Percentiles rank a stretch among this genome's conserved stretches.
Conservation (phyloP, 2,888 invertebrate species). For the Herminia tarsipennalis region DNA sequence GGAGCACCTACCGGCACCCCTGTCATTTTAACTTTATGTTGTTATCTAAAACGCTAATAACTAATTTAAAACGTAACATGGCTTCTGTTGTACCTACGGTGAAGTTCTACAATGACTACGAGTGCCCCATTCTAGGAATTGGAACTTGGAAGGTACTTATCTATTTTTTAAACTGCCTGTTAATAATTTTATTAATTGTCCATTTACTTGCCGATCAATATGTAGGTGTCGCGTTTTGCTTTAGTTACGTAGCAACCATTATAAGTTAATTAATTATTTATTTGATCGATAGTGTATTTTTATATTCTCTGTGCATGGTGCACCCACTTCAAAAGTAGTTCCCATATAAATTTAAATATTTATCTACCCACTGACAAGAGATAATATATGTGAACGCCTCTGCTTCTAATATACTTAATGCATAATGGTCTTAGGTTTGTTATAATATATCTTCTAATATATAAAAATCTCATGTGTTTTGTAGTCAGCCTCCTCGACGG, state of each 20-base stretch:
- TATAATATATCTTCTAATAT: no score
- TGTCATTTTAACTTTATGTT: background rate
- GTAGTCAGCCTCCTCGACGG: no score
- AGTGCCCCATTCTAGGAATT: slow-evolving; percentile 90
- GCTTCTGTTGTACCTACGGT: slow-evolving; percentile 78
- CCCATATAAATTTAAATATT: no score
- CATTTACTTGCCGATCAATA: background rate
- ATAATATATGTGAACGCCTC: no score
- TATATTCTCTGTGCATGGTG: no score
- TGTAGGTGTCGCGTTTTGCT: background rate
- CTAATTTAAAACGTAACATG: slow-evolving; percentile 50
- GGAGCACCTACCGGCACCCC: no score
- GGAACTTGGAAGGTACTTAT: slow-evolving; percentile 91
- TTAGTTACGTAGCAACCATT: background rate
- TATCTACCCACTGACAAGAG: no score
- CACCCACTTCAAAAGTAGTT: no score
- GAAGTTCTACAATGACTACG: slow-evolving; percentile 86
- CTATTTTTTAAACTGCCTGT: slow-evolving; percentile 17
- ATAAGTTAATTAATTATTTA: background rate
- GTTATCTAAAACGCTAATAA: background rate
- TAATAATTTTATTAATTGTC: background rate
- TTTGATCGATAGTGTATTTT: no score
- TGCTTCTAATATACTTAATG: no score
- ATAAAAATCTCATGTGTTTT: no score
- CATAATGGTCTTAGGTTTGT: no score